Evolutionary conservation across 2,797 vertebrate genomes (phyloP), one percentile per base, ranked within the genome.

Genomic region (Gallinago solitaria): DNA sequence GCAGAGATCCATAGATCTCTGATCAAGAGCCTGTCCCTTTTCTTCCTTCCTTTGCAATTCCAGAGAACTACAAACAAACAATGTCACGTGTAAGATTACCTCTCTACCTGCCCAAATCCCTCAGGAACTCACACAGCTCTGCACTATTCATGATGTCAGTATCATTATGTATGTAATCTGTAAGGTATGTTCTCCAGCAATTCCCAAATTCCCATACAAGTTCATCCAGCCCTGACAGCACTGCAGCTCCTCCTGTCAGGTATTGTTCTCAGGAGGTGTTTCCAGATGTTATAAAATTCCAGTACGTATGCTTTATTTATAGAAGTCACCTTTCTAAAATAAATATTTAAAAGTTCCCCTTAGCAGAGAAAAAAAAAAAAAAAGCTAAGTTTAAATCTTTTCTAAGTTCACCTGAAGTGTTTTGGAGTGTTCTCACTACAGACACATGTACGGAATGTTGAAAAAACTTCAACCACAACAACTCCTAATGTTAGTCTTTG

Each of bases 221-320:
- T 91, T 95, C 60, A 92, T 91, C 15, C 71, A 92, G 64, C 17
- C 35, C 57, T 91, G 81, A 89, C 71, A 89, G 64, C 65, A 19
- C 11, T 88, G 82, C 53, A 91, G 73, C 51, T 88, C 63, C 71
- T 93, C 83, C 84, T 94, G 82, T 91, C 74, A 96, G 76, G 56
- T 86, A 51, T 89, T 87, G 80, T 91, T 95, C 60, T 95, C 78
- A 85, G 63, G 54, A 93, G 83, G 56, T 75, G 79, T 89, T 88
- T 94, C 96, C 94, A 97, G 90, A 93, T 97, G 90, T 94, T 96
- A 19, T 67, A 87, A 94, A 95, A 84, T 65, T 94, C 84, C 70
- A 83, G 54, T 76, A 89, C 45, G 79, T 91, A 83, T 87, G 37
- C 80, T 95, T 95, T 71, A 68, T 65, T 30, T 64, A 30, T 67